Evolutionary conservation across 2,888 invertebrate species (phyloP).

Genomic region (Agapetus fuscipes): DNA sequence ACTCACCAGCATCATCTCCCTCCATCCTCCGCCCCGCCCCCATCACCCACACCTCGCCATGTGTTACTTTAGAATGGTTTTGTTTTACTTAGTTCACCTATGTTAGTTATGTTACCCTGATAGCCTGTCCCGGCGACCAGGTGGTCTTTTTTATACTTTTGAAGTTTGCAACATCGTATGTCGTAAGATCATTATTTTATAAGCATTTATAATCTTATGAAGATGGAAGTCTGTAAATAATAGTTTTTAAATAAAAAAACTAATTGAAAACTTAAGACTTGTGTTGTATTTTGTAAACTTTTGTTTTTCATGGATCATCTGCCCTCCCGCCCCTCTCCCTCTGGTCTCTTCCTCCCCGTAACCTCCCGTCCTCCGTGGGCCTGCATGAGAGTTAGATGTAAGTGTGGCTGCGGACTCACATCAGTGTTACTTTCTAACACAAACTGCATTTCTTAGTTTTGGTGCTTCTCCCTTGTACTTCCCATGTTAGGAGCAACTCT

Average conservation of each 20-base stretch:
- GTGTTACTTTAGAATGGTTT: too few relatives aligned
- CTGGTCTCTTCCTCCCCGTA: neutral
- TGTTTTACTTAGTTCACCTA: neutral
- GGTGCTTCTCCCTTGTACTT: too few relatives aligned
- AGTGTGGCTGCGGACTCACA: too few relatives aligned
- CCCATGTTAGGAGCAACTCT: too few relatives aligned
- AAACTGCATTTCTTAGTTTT: too few relatives aligned
- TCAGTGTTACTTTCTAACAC: too few relatives aligned
- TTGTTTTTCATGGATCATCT: conserved; percentile 4
- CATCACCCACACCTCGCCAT: too few relatives aligned
- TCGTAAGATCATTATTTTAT: conserved; percentile 19
- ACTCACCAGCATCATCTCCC: too few relatives aligned
- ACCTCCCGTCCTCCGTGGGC: neutral
- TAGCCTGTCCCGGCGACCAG: neutral
- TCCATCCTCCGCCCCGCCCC: too few relatives aligned
- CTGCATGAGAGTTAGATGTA: too few relatives aligned
- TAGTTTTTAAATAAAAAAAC: conserved; percentile 22
- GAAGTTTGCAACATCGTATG: conserved; percentile 10
- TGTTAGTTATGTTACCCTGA: neutral
- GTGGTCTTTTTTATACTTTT: conserved; percentile 5
- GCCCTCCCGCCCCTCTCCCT: neutral
- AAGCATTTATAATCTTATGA: conserved; percentile 21
- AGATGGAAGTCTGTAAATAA: conserved; percentile 21
- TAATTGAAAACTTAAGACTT: conserved; percentile 18
- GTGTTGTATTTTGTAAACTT: conserved; percentile 16